Evolutionary conservation across 2,888 invertebrate species (phyloP).

Genomic region (Romanomermis culicivorax): DNA sequence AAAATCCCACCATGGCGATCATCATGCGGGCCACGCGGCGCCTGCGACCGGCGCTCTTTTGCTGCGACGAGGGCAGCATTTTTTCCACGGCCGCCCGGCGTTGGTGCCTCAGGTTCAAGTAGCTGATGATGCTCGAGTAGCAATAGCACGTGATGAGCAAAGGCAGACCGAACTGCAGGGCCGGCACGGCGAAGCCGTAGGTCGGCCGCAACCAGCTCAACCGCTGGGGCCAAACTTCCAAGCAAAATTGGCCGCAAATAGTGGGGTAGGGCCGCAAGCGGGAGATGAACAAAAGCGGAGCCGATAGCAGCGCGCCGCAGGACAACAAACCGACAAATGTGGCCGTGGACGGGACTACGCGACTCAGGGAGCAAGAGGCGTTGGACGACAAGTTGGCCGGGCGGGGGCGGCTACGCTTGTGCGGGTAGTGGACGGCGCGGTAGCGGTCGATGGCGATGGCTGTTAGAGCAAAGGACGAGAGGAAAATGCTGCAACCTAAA

Average conservation of each 20-base stretch:
- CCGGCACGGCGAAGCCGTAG: slow-evolving; percentile 19
- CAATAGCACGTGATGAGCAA: slow-evolving; percentile 21
- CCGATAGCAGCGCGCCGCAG: slow-evolving; percentile 20
- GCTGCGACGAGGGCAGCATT: background rate
- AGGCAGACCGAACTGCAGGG: slow-evolving; percentile 25
- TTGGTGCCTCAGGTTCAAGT: background rate
- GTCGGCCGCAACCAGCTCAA: slow-evolving; percentile 13
- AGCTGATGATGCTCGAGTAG: slow-evolving; percentile 13
- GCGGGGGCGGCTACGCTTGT: slow-evolving; percentile 14
- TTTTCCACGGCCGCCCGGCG: background rate
- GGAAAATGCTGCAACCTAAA: slow-evolving; percentile 25
- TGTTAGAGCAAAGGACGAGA: slow-evolving; percentile 24
- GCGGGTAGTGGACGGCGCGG: slow-evolving; percentile 20
- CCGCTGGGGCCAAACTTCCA: slow-evolving; percentile 20
- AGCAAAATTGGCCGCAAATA: slow-evolving; percentile 24
- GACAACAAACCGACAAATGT: slow-evolving; percentile 19
- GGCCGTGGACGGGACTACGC: too few species aligned
- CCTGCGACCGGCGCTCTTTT: slow-evolving; percentile 16
- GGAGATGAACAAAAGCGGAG: slow-evolving; percentile 23
- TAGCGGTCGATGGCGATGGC: slow-evolving; percentile 26
- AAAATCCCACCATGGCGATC: slow-evolving; percentile 32
- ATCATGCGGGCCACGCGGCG: slow-evolving; percentile 31
- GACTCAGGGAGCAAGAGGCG: too few species aligned
- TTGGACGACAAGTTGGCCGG: too few species aligned
- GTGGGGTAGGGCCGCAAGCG: slow-evolving; percentile 12